These are phyloP conservation scores for Antidorcas marsupialis DNA, from an alignment of 2,113 vertebrate genomes.

Conservation along the genomic window DNA sequence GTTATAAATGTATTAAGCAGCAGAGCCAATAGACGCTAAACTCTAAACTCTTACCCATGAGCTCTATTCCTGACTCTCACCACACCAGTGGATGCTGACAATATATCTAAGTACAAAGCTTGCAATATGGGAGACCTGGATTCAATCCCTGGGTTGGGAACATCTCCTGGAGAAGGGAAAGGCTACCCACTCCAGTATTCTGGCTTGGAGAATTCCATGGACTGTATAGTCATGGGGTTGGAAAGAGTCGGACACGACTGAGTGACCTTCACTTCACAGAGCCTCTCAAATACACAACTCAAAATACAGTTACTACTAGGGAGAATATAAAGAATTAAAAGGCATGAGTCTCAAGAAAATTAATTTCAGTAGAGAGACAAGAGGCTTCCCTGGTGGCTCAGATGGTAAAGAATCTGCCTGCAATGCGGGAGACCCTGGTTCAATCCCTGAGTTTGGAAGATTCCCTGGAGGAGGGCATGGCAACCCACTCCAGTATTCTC, in stretches of 20 bases:
- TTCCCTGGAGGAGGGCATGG: not conserved
- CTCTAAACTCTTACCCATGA: not conserved
- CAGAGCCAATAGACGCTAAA: not conserved
- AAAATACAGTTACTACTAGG: not conserved
- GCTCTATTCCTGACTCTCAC: not conserved
- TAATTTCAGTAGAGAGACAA: not conserved
- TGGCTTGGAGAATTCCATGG: not conserved
- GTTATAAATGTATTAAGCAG: not conserved
- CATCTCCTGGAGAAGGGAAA: not conserved
- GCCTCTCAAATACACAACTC: not conserved
- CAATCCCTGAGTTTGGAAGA: not conserved
- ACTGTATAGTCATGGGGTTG: not conserved
- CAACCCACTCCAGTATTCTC: not conserved
- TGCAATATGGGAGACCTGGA: not conserved
- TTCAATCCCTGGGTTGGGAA: not conserved
- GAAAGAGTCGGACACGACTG: not conserved
- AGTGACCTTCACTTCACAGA: not conserved
- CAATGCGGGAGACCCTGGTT: not conserved
- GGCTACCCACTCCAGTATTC: not conserved
- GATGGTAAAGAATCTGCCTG: not conserved
- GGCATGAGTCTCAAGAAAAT: not conserved
- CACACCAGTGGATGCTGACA: not conserved
- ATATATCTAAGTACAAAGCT: not conserved
- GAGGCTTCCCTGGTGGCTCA: not conserved
- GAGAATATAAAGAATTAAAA: not conserved